A percentile compares a stretch with the other conserved stretches of the same genome.
Conservation (phyloP, 1,140 invertebrate genomes). For the Drosophila prosaltans region DNA sequence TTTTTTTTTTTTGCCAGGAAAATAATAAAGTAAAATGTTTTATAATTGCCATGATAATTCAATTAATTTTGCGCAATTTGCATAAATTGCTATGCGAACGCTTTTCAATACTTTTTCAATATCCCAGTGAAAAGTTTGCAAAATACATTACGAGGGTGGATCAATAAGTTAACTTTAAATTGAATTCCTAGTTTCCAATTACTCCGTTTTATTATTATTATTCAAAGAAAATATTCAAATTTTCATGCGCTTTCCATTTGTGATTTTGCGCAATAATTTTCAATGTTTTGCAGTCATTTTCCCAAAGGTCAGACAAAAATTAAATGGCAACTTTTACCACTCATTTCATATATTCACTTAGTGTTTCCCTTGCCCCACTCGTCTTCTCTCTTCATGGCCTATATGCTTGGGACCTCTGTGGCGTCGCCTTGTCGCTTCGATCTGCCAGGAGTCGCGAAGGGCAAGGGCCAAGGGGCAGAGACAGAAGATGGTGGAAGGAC, state of each 20-base stretch:
- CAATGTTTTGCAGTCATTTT: conserved; percentile 50
- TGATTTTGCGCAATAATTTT: conserved; percentile 22
- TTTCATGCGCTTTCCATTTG: not conserved
- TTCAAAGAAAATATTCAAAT: conserved; percentile 13
- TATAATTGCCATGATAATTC: conserved; percentile 6
- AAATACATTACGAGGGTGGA: not conserved
- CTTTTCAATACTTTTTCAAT: not conserved
- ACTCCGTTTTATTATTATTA: not conserved
- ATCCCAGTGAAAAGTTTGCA: too few relatives aligned
- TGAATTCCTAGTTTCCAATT: too few relatives aligned
- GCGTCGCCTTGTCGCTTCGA: conserved; percentile 44
- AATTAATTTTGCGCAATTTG: conserved; percentile 8
- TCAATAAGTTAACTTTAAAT: too few relatives aligned
- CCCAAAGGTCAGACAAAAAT: conserved; percentile 58
- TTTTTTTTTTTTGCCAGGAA: not conserved
- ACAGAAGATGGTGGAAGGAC: not conserved
- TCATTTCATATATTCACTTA: conserved; percentile 45
- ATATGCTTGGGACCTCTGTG: conserved; percentile 39
- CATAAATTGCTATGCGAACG: not conserved
- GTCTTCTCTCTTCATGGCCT: conserved; percentile 1
- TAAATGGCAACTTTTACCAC: conserved; percentile 67
- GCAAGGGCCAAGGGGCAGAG: not conserved
- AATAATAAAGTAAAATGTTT: conserved; percentile 2
- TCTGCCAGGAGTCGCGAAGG: conserved; percentile 30
- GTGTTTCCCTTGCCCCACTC: not conserved